Base-by-base conservation (phyloP, 2,888 invertebrate species). In the Mesoligia furuncula region DNA sequence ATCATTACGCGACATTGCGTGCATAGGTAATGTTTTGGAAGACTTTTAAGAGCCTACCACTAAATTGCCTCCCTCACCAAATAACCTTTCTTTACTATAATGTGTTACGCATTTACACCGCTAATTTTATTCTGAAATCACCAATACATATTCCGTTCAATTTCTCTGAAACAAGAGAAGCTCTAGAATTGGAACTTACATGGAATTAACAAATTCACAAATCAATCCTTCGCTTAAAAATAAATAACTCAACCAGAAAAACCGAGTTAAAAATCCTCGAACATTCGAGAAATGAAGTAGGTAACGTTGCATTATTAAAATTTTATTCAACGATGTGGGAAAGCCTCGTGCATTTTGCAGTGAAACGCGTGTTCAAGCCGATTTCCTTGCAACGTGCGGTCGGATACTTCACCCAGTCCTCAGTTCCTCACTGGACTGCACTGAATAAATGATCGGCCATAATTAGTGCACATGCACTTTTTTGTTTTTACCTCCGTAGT, bases 401-500 rank as follows among this genome's bases (percentile, higher is more conserved):
- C 88, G 90, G 90, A 89, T 88, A 90, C 90, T 89, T 86, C 80
- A 62, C 78, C 79, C 81, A 61, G 73, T 79, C 45, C 13, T 39
- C 39, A 39, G 9, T 39, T 79, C 80, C 77, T 73, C 65, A 69
- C 74, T 70, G 69, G 83, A 84, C 87, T 79, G 78, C 74, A 74
- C 81, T 90, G 90, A 90, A 91, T 91, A 91, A 91, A 87, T 88
- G 82, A 91, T 85, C 73, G 61, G 68, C 57, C 84, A 83, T 89
- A 90, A 90, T 91, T 89, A 89, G 83, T 87, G 78, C 82, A 84
- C 86, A 78, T 82, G 68, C 51, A 72, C 68, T 70, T 87, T 85
- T 89, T 74, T 66, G 45, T 87, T 74, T 85, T 75, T 66, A 17
- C 69, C 69, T 64, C 42, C 36, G 39, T 61, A 62, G 39, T n/a